Evolutionary conservation across 1,140 invertebrate genomes (phyloP), one percentile per base, ranked within the genome.

Genomic region (Drosophila burlai): DNA sequence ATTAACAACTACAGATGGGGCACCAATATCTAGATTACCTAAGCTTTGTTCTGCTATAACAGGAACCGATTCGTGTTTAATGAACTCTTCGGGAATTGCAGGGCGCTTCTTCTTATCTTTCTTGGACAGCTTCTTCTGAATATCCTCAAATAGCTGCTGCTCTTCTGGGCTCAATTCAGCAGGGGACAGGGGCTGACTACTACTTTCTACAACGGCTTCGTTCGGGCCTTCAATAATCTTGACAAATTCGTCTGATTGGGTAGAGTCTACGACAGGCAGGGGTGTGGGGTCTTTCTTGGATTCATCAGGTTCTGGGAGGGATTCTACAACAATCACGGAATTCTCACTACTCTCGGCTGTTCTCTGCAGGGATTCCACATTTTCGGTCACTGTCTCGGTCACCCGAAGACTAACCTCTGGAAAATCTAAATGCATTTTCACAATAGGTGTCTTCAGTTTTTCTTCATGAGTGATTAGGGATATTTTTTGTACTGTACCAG

Each of bases 391-490:
- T 55, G 91, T 92, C 73, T 93, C 90, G 31, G 89, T 93, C 42
- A 93, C 87, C 66, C 81, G 77, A 63, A 92, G 80, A 80, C 83
- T 92, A 76, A 93, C 91, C 79, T 87, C 80, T 36, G 92, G 92
- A 73, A 93, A 92, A 89, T 93, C 91, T 86, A 95, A 94, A 93
- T 95, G 95, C 36, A 95, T 92, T 75, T 95, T 94, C 85, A 95
- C 93, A 13, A 95, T 94, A 34, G 95, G 95, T 71, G 95, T 94
- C 86, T 95, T 93, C 93, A 94, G 94, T 63, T 95, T 94, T 93
- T 95, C 95, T 93, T 96, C 95, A 64, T 96, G 95, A 38, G 95
- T 95, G 62, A 96, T 95, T 26, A 96, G 89, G 71, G 95, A 94
- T 59, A 96, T 94, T 83, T 95, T 96, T 74, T 94, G 94, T 43